Conservation (phyloP, 2,797 vertebrate genomes). For the Mycteria americana region DNA sequence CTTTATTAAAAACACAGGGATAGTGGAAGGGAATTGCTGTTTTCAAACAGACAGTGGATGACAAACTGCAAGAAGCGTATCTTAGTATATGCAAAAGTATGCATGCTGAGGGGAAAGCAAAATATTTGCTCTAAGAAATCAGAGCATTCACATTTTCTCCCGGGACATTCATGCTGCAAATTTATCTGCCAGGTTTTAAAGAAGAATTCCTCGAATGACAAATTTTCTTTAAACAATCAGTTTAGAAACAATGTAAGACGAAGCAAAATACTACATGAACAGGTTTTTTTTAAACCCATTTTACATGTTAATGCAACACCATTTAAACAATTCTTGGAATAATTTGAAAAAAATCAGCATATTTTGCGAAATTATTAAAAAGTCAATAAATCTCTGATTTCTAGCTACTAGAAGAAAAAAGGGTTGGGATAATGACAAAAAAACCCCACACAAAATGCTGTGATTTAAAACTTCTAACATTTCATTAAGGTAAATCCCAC, state of each 20-base stretch:
- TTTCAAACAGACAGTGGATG: conserved; percentile 69
- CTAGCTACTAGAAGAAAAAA: not conserved
- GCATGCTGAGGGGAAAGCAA: conserved; percentile 74
- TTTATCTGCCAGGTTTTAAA: conserved; percentile 62
- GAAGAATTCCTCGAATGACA: conserved; percentile 36
- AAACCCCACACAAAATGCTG: not conserved
- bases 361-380: conserved; percentile 31
- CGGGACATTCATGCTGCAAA: conserved; percentile 44
- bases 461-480: conserved; percentile 1
- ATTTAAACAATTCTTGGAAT: conserved; percentile 17
- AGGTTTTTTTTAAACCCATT: not conserved
- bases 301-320: not conserved
- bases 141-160: conserved; percentile 62
- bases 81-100: conserved; percentile 76
- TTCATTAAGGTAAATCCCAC: not conserved
- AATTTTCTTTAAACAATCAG: conserved; percentile 34
- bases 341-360: not conserved
- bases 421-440: not conserved
- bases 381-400: not conserved
- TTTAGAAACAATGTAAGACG: conserved; percentile 16
- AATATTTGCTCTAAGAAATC: conserved; percentile 60
- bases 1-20: conserved; percentile 58
- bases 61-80: conserved; percentile 68
- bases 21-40: conserved; percentile 49
- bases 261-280: conserved; percentile 27